Evolutionary conservation across 2,113 vertebrate species (phyloP).

Genomic region (rat (Rattus norvegicus)): GRCr8 NC_086020.1:46799001-46799500

Average conservation of each 20-base stretch:
- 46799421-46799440: not conserved
- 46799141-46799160: conserved; percentile 17
- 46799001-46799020: not conserved
- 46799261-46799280: not conserved
- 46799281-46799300: not conserved
- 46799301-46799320: not conserved
- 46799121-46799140: not conserved
- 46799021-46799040: not conserved
- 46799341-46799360: not conserved
- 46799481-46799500: not conserved
- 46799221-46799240: not conserved
- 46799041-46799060: not conserved
- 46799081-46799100: not conserved
- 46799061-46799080: not conserved
- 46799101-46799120: not conserved
- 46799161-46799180: conserved; percentile 13
- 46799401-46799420: not conserved
- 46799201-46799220: not conserved
- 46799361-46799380: not conserved
- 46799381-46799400: not conserved
- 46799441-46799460: not conserved
- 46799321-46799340: not conserved
- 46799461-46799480: not conserved
- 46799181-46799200: conserved; percentile 31
- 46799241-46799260: not conserved